Percentiles rank a stretch among this genome's conserved stretches.
These are phyloP conservation scores for Cydia splendana DNA, from an alignment of 1,140 invertebrate species.

Conservation along the genomic window DNA sequence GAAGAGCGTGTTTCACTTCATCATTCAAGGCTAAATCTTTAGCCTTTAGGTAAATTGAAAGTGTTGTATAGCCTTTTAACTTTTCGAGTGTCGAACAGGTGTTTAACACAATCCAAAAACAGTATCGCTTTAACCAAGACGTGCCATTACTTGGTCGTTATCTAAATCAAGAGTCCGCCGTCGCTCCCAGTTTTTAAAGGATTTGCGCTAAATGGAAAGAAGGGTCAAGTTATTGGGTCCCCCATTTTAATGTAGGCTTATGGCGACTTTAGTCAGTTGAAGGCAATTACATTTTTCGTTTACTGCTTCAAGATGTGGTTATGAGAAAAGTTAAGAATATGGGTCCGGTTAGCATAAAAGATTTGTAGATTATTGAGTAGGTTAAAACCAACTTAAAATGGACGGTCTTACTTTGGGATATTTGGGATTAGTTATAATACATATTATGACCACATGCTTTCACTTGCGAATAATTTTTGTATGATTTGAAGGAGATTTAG, in stretches of 20 bases:
- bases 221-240: slow-evolving; percentile 22
- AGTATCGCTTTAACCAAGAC: neutral
- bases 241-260: slow-evolving; percentile 19
- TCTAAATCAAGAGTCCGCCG: slow-evolving; percentile 29
- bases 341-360: neutral
- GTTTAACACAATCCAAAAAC: neutral
- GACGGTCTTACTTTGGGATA: neutral
- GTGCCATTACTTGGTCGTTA: slow-evolving; percentile 22
- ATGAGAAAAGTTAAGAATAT: slow-evolving; percentile 5
- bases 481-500: no score
- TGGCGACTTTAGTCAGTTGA: slow-evolving; percentile 10
- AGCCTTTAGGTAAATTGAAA: no score
- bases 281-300: slow-evolving; percentile 19
- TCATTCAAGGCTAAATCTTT: no score
- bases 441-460: no score
- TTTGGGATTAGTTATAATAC: neutral
- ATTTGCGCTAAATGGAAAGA: slow-evolving; percentile 28
- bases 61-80: neutral
- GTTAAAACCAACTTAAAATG: no score
- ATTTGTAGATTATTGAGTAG: neutral
- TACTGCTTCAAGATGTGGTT: neutral
- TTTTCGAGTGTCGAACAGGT: neutral
- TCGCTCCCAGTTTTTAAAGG: slow-evolving; percentile 27
- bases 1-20: neutral
- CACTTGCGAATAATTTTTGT: no score